phyloP scores from a whole-genome alignment of 1,140 invertebrate species.

The Idris sp. region DNA sequence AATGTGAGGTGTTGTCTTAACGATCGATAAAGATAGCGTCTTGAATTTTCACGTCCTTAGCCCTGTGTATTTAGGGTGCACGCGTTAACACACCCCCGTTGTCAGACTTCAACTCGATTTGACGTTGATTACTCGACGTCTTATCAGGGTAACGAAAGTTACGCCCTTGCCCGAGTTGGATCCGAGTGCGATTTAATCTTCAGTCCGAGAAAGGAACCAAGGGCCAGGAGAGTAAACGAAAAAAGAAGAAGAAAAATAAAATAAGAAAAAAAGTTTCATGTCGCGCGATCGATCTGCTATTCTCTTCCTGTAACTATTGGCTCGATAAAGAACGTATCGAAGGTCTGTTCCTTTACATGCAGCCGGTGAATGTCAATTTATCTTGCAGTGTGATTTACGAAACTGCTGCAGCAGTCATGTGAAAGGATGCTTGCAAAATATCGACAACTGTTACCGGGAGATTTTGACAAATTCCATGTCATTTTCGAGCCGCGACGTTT shows the following conservation, averaged over 20 bases:
- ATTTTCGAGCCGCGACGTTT: conserved; percentile 54
- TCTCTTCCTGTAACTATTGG: conserved; percentile 54
- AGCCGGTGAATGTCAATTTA: conserved; percentile 64
- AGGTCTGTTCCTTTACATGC: conserved; percentile 63
- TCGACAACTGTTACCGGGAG: conserved; percentile 57
- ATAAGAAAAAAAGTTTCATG: conserved; percentile 18
- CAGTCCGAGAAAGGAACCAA: conserved; percentile 36
- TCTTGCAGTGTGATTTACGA: conserved; percentile 63
- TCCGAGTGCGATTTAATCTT: conserved; percentile 64
- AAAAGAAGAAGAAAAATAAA: conserved; percentile 21
- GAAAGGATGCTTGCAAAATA: conserved; percentile 62
- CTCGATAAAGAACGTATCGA: conserved; percentile 60
- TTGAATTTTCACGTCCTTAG: conserved; percentile 60
- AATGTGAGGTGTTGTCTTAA: conserved; percentile 58
- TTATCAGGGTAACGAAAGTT: conserved; percentile 62
- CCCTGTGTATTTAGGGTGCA: conserved; percentile 61
- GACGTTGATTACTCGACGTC: conserved; percentile 64
- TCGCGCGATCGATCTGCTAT: conserved; percentile 51
- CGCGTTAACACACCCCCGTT: conserved; percentile 60
- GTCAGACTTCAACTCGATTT: conserved; percentile 63
- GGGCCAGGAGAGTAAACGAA: not conserved
- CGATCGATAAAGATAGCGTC: conserved; percentile 61
- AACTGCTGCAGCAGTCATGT: conserved; percentile 63
- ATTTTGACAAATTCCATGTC: conserved; percentile 63
- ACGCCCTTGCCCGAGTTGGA: conserved; percentile 60